phyloP scores from a whole-genome alignment of 2,888 invertebrate genomes.

The Hedya salicella region DNA sequence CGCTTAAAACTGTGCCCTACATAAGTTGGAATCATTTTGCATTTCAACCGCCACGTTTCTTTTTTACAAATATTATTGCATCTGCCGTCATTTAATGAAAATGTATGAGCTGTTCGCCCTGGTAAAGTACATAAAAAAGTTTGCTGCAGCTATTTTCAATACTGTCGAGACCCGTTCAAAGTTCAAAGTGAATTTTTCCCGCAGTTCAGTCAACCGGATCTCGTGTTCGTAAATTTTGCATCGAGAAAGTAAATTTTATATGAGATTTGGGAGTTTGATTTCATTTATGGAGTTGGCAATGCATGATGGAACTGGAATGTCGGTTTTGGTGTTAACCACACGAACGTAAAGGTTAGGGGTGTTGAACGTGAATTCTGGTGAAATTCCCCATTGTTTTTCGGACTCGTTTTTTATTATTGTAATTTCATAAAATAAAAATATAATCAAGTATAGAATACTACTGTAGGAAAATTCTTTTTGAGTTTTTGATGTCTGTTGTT shows the following conservation, averaged over 20 bases:
- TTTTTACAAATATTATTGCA: conserved; percentile 1
- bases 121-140: not conserved
- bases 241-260: conserved; percentile 21
- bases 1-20: not conserved
- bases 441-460: too few relatives aligned
- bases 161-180: conserved; percentile 14
- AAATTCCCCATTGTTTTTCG: not conserved
- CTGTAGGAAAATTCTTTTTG: too few relatives aligned
- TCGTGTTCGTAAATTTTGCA: conserved; percentile 20
- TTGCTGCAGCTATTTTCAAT: conserved; percentile 22
- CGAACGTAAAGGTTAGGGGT: not conserved
- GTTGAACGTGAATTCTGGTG: not conserved
- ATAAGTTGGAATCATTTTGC: not conserved
- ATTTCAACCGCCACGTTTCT: not conserved
- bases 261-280: conserved; percentile 18
- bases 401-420: not conserved
- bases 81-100: not conserved
- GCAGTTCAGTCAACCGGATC: conserved; percentile 25
- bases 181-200: conserved; percentile 25
- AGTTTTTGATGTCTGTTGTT: too few relatives aligned
- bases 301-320: not conserved
- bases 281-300: conserved; percentile 1
- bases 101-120: not conserved
- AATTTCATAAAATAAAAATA: too few relatives aligned
- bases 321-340: not conserved